phyloP scores from a whole-genome alignment of 2,113 vertebrate species.

The Pantherophis guttatus region DNA sequence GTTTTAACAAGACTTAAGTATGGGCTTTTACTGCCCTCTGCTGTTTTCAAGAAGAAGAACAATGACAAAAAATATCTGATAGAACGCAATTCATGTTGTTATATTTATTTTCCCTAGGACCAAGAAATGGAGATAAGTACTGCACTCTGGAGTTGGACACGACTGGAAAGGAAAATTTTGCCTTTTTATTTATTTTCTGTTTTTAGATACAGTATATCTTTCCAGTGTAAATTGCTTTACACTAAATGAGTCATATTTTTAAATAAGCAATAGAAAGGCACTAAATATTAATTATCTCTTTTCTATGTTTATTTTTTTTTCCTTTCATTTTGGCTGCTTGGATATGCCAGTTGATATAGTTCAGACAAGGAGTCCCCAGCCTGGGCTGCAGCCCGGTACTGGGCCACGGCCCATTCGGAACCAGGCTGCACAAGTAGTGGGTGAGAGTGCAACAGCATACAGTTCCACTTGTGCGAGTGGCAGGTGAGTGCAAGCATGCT shows the following conservation, averaged over 20 bases:
- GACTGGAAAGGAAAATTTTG: background rate
- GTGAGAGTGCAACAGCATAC: background rate
- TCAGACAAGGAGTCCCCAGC: too few species aligned
- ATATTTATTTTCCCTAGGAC: background rate
- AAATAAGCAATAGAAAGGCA: background rate
- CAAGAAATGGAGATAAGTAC: background rate
- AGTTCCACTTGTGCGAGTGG: background rate
- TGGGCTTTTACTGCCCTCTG: conserved; percentile 10
- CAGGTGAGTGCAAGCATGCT: background rate
- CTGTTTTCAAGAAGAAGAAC: background rate
- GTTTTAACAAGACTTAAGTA: background rate
- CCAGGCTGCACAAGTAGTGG: background rate
- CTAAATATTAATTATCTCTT: background rate
- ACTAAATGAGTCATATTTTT: background rate
- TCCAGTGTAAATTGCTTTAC: background rate
- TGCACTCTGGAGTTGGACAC: background rate
- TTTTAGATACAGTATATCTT: background rate
- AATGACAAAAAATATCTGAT: background rate
- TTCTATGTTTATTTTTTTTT: background rate
- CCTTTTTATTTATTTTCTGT: background rate
- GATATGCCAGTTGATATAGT: background rate
- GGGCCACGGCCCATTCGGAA: background rate
- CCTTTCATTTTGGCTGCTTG: too few species aligned
- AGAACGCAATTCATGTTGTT: background rate
- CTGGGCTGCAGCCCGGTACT: background rate